phyloP scores from a whole-genome alignment of 2,888 invertebrate species.

The Rotaria magnacalcarata region DNA sequence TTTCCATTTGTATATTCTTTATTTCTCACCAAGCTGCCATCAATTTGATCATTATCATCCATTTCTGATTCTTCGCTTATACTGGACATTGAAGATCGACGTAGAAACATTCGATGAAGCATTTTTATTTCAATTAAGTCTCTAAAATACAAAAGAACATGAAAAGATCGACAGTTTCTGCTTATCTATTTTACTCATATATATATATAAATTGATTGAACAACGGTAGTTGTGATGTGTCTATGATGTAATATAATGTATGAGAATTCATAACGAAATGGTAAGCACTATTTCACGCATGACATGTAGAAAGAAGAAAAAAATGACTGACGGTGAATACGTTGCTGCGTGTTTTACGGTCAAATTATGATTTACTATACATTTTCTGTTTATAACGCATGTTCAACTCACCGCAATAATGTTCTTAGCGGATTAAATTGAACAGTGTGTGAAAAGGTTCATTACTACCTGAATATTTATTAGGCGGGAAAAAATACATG shows the following conservation, averaged over 20 bases:
- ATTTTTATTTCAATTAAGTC: neutral
- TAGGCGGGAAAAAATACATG: neutral
- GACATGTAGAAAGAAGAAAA: neutral
- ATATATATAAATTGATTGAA: neutral
- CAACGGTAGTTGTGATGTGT: neutral
- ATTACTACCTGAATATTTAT: neutral
- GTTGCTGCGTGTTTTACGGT: neutral
- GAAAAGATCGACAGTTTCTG: neutral
- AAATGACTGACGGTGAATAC: neutral
- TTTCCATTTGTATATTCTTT: neutral
- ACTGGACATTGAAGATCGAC: slow-evolving; percentile 20
- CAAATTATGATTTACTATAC: neutral
- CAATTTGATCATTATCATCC: neutral
- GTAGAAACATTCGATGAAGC: neutral
- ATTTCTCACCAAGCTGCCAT: no score
- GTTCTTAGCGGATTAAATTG: neutral
- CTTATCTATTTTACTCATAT: neutral
- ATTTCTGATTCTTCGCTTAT: slow-evolving; percentile 8
- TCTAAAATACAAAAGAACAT: neutral
- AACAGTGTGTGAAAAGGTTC: neutral
- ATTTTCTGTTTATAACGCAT: neutral
- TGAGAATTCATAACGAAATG: neutral
- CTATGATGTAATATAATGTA: neutral
- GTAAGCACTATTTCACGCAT: neutral
- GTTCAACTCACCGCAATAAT: neutral